Conservation (phyloP, 2,113 vertebrate species). For the Chlorodrepanis virens region DNA sequence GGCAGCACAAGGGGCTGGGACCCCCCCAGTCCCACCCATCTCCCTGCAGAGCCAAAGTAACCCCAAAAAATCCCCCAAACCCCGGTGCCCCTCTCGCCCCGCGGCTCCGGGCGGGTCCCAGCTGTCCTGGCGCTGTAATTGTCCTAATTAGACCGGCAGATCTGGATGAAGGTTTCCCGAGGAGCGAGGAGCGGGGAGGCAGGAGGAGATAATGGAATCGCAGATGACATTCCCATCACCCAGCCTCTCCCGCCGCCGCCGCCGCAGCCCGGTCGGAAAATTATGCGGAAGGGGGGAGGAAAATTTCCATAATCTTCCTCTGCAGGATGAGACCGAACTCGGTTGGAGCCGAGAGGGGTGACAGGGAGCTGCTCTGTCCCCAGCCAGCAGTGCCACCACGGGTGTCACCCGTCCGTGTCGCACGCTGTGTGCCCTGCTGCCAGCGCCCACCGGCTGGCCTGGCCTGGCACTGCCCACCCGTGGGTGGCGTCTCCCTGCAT, state of each 20-base stretch:
- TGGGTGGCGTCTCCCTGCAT: not conserved
- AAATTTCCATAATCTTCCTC: slow-evolving; percentile 35
- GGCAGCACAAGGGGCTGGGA: rapidly evolving
- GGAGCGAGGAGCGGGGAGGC: slow-evolving; percentile 38
- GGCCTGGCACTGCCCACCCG: not conserved
- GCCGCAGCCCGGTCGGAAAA: slow-evolving; percentile 37
- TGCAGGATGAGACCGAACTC: not conserved
- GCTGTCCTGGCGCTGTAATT: slow-evolving; percentile 65
- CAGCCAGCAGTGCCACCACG: rapidly evolving
- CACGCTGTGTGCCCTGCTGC: not conserved
- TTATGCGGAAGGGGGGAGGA: not conserved
- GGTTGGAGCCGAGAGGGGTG: not conserved
- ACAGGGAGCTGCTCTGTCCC: not conserved
- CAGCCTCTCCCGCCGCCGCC: slow-evolving; percentile 58
- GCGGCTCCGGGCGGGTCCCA: not conserved
- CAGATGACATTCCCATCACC: slow-evolving; percentile 74
- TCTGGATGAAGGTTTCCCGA: slow-evolving; percentile 74
- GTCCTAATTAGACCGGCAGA: slow-evolving; percentile 76
- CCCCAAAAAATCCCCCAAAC: rapidly evolving
- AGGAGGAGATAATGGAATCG: slow-evolving; percentile 75
- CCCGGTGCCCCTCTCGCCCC: rapidly evolving
- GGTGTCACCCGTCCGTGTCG: rapidly evolving
- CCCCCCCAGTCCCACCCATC: not conserved
- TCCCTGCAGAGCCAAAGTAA: not conserved
- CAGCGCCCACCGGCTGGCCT: no score